A percentile compares a stretch with the other conserved stretches of the same genome.
These are phyloP conservation scores for Neoniphon sammara DNA, from an alignment of 2,797 vertebrate species.

Conservation along the genomic window DNA sequence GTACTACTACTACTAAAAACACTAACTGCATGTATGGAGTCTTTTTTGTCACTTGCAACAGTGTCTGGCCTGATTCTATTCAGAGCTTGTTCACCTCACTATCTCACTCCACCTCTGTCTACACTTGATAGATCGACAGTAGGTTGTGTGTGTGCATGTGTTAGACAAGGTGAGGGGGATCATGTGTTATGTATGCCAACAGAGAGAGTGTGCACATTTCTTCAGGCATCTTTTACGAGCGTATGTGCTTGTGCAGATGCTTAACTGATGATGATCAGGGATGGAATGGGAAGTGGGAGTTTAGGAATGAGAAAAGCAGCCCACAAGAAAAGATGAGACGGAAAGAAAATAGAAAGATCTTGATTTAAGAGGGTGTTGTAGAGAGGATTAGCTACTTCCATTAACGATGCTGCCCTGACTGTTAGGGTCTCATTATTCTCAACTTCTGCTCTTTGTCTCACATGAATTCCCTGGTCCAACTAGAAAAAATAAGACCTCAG, in stretches of 20 bases:
- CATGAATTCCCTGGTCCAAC: conserved; percentile 1
- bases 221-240: not conserved
- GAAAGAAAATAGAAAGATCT: conserved; percentile 6
- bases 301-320: conserved; percentile 12
- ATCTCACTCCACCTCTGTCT: conserved; percentile 13
- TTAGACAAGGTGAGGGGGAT: not conserved
- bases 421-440: conserved; percentile 44
- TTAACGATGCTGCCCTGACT: conserved; percentile 41
- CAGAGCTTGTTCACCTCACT: conserved; percentile 27
- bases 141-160: conserved; percentile 21
- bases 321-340: not conserved
- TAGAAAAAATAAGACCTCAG: conserved; percentile 22
- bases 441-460: conserved; percentile 33
- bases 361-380: conserved; percentile 54
- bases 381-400: conserved; percentile 48
- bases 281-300: not conserved
- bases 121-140: conserved; percentile 12
- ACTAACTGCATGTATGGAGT: too few relatives aligned
- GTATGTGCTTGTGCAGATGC: not conserved
- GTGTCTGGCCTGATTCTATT: conserved; percentile 67
- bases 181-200: not conserved
- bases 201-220: conserved; percentile 1
- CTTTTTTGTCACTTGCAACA: too few relatives aligned
- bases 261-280: not conserved
- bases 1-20: too few relatives aligned